Evolutionary conservation across 1,140 invertebrate species (phyloP).

Genomic region (Pachypsylla venusta): DNA sequence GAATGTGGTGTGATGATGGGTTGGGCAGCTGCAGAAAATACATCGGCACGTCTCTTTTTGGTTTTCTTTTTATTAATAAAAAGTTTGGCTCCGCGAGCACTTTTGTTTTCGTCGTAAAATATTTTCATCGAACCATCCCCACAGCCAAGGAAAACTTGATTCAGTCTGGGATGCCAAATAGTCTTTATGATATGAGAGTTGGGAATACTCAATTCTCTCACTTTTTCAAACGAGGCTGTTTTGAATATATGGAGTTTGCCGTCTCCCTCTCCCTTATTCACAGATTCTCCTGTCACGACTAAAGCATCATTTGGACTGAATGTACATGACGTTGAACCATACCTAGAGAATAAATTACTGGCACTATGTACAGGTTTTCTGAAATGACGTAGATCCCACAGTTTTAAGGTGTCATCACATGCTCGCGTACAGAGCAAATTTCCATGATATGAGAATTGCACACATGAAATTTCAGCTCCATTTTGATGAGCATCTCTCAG

Average conservation of each 20-base stretch:
- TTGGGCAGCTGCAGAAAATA: constrained; percentile 68
- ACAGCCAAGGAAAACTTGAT: constrained; percentile 88
- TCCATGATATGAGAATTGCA: constrained; percentile 80
- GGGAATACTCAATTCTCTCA: constrained; percentile 55
- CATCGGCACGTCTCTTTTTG: constrained; percentile 66
- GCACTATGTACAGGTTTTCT: constrained; percentile 59
- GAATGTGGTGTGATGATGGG: constrained; percentile 97
- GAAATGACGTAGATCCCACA: constrained; percentile 83
- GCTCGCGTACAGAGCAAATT: constrained; percentile 62
- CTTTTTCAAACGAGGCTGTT: constrained; percentile 55
- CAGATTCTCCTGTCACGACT: constrained; percentile 73
- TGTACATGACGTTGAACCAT: constrained; percentile 35
- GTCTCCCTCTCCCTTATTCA: constrained; percentile 47
- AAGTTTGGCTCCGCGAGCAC: constrained; percentile 77
- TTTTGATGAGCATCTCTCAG: constrained; percentile 68
- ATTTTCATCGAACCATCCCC: constrained; percentile 82
- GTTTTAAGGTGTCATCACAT: constrained; percentile 85
- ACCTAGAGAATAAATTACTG: constrained; percentile 55
- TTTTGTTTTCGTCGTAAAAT: constrained; percentile 75
- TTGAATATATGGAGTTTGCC: constrained; percentile 75
- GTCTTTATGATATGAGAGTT: constrained; percentile 75
- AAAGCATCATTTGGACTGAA: constrained; percentile 90
- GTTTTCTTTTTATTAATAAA: constrained; percentile 69
- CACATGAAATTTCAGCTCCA: constrained; percentile 63
- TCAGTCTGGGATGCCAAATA: constrained; percentile 91